Base-by-base conservation (phyloP, 1,140 invertebrate species). In the Drosophila baimaii region DNA sequence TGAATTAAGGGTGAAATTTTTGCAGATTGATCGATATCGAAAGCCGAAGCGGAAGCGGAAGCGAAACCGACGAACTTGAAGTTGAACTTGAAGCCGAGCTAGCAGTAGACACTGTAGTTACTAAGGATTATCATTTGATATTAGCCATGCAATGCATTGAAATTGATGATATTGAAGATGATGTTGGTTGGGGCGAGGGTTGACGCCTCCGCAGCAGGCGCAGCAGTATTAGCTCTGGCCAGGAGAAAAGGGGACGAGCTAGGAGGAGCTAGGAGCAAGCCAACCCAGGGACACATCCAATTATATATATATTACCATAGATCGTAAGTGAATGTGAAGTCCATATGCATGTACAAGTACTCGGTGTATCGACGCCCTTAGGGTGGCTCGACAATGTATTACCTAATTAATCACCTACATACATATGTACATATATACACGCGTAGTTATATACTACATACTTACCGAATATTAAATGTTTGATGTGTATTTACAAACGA, bases 61-160 rank as follows among this genome's bases (percentile, higher is more conserved):
- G 49, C 31, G 19, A 62, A 31, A 39, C 10, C n/a, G 29, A 62
- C 33, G 21, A 65, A n/a, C 13, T n/a, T n/a, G n/a, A n/a, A 31
- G 43, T 21, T 9, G 19, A 41, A 49, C n/a, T 49, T 31, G 23
- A 64, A 27, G 29, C 58, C 41, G 41, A 19, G 17, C 21, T 64
- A 49, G 17, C 3, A 12, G 27, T 43, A 69, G 27, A 43, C 46
- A 13, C 6, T 49, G n/a, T n/a, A 64, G n/a, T 5, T 5, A 3
- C 3, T 69, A 69, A 33, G 65, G 33, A 21, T 33, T 69, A 69
- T 63, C 19, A 52, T 69, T 69, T 69, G 65, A 62, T 72, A 72
- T 69, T 73, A 73, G 57, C 47, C 57, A 73, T 73, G 70, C 70
- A 73, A 73, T 73, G 70, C 70, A 47, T 73, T 73, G 70, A 73